phyloP scores from a whole-genome alignment of 1,140 invertebrate species.

The Zaprionus kolodkinae region DNA sequence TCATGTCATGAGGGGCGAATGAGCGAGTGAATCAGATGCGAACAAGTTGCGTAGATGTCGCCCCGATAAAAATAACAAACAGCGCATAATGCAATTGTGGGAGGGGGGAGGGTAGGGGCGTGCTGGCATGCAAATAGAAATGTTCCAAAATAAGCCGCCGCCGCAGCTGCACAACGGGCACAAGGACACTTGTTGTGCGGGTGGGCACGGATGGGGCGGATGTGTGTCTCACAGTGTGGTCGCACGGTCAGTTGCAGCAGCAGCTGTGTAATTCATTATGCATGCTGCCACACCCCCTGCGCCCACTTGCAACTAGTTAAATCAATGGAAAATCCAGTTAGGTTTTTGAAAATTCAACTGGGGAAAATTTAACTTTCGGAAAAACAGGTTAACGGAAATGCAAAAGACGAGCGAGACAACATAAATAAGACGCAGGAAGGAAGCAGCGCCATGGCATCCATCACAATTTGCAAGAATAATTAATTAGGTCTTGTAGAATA shows the following conservation, averaged over 20 bases:
- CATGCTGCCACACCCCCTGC: constrained; percentile 20
- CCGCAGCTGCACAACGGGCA: constrained; percentile 51
- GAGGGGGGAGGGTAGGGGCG: background rate
- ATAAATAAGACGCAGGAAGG: background rate
- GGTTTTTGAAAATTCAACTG: constrained; percentile 8
- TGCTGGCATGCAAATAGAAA: constrained; percentile 66
- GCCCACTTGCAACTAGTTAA: constrained; percentile 21
- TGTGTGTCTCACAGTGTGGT: background rate
- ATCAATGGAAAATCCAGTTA: constrained; percentile 45
- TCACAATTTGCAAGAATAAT: constrained; percentile 78
- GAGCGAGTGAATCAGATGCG: constrained; percentile 36
- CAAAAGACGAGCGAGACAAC: constrained; percentile 4
- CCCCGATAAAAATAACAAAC: constrained; percentile 56
- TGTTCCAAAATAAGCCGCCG: constrained; percentile 64
- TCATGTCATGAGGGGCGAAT: constrained; percentile 31
- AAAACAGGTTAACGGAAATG: constrained; percentile 18
- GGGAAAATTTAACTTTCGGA: constrained; percentile 34
- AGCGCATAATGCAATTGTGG: constrained; percentile 48
- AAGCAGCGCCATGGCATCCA: constrained; percentile 59
- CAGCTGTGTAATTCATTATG: constrained; percentile 37
- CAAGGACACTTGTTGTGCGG: constrained; percentile 70
- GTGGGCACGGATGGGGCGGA: constrained; percentile 8
- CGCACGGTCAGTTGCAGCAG: constrained; percentile 19
- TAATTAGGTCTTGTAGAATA: constrained; percentile 62
- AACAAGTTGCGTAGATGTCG: constrained; percentile 61